Conservation (phyloP, 2,797 vertebrate species). For the Gymnocypris eckloni region DNA sequence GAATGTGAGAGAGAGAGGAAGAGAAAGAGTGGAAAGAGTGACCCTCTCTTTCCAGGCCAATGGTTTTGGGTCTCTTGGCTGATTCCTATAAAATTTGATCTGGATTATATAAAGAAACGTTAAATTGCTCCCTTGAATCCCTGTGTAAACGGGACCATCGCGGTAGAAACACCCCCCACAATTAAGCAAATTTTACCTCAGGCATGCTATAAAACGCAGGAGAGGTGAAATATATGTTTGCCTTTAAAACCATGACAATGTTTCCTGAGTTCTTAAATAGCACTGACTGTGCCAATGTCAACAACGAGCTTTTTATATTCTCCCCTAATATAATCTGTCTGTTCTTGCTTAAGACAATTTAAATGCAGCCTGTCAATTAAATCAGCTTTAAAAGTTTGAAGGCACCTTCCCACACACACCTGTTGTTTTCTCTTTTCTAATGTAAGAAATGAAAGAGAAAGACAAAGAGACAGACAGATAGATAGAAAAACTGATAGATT, state of each 20-base stretch:
- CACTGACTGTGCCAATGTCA: conserved; percentile 31
- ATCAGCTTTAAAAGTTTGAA: conserved; percentile 17
- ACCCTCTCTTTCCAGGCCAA: conserved; percentile 44
- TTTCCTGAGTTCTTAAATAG: conserved; percentile 43
- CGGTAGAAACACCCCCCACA: conserved; percentile 16
- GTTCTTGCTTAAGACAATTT: conserved; percentile 23
- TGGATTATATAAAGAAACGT: conserved; percentile 22
- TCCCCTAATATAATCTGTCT: conserved; percentile 12
- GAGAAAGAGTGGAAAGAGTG: conserved; percentile 30
- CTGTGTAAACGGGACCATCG: neutral
- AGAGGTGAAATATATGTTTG: conserved; percentile 22
- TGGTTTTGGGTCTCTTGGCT: conserved; percentile 34
- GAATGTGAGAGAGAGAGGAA: conserved; percentile 31
- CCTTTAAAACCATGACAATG: conserved; percentile 12
- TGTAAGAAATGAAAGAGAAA: neutral
- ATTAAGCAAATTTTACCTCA: conserved; percentile 29
- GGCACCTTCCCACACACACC: conserved; percentile 26
- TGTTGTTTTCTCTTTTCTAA: conserved; percentile 16
- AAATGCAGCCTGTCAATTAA: conserved; percentile 3
- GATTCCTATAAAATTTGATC: conserved; percentile 38
- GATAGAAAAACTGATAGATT: neutral
- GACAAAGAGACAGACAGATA: neutral
- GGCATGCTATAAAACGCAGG: neutral
- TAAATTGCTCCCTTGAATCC: conserved; percentile 37
- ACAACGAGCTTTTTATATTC: conserved; percentile 24